Evolutionary conservation across 2,113 vertebrate species (phyloP).

Genomic region (Clarias macrocephalus): DNA sequence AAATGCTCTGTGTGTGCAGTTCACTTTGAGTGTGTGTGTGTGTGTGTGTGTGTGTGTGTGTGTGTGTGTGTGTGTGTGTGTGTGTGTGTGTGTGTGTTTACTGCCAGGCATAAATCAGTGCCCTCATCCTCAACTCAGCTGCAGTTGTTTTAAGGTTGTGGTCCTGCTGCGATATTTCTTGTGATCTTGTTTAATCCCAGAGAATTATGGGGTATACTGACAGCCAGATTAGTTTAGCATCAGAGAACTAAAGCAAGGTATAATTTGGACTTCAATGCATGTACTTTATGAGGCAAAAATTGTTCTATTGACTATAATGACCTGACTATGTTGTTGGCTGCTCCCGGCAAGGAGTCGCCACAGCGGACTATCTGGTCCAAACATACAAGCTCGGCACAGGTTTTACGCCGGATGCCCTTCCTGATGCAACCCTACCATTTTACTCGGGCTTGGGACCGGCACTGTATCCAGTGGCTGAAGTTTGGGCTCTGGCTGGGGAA

Average conservation of each 20-base stretch:
- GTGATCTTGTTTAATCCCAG: neutral
- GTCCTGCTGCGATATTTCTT: neutral
- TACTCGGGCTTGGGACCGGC: no score
- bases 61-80: neutral
- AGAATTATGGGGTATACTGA: neutral
- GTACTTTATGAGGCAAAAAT: neutral
- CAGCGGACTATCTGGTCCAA: no score
- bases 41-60: neutral
- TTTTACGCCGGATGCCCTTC: no score
- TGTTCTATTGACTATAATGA: neutral
- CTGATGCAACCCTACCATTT: no score
- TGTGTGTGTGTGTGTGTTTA: neutral
- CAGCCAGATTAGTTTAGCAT: neutral
- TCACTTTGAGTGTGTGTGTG: neutral
- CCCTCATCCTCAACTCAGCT: neutral
- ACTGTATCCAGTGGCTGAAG: no score
- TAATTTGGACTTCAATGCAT: neutral
- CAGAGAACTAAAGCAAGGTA: conserved; percentile 1
- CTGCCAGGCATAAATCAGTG: neutral
- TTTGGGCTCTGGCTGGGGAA: no score
- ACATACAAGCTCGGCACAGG: no score
- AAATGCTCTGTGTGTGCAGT: neutral
- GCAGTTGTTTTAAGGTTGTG: neutral
- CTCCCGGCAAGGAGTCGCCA: no score
- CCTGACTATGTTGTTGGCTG: neutral